phyloP scores from a whole-genome alignment of 2,113 vertebrate species.

The Hassar affinis region DNA sequence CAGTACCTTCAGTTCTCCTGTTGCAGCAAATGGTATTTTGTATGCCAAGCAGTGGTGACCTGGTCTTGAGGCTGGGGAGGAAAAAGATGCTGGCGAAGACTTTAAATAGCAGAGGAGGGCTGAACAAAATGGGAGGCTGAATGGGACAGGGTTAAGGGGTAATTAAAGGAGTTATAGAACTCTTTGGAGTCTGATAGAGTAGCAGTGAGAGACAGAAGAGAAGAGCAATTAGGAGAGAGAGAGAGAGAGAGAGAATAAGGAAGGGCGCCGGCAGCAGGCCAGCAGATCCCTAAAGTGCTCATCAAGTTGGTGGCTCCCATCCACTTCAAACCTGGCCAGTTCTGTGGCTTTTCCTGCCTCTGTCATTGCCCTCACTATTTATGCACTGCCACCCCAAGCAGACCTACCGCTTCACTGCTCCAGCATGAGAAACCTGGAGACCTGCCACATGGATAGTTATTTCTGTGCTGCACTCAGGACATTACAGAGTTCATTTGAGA shows the following conservation, averaged over 20 bases:
- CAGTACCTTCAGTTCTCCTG: conserved; percentile 60
- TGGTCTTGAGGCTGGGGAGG: conserved; percentile 48
- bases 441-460: conserved; percentile 31
- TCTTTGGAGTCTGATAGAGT: conserved; percentile 60
- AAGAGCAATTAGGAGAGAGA: conserved; percentile 20
- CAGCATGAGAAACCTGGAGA: conserved; percentile 21
- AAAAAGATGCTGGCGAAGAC: conserved; percentile 50
- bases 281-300: conserved; percentile 30
- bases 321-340: conserved; percentile 68
- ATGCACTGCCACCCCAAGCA: conserved; percentile 50
- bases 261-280: conserved; percentile 23
- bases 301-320: conserved; percentile 50
- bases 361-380: conserved; percentile 74
- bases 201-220: conserved; percentile 5
- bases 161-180: conserved; percentile 72
- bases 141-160: conserved; percentile 61
- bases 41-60: conserved; percentile 24
- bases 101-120: conserved; percentile 67
- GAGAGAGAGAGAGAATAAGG: background rate
- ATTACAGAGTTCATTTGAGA: background rate
- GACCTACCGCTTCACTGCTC: conserved; percentile 34
- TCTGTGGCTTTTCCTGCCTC: conserved; percentile 72
- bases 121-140: conserved; percentile 64
- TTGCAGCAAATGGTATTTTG: conserved; percentile 23
- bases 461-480: conserved; percentile 26